These are phyloP conservation scores for Cyclargus thomasi DNA, from an alignment of 1,140 invertebrate genomes.

Conservation along the genomic window DNA sequence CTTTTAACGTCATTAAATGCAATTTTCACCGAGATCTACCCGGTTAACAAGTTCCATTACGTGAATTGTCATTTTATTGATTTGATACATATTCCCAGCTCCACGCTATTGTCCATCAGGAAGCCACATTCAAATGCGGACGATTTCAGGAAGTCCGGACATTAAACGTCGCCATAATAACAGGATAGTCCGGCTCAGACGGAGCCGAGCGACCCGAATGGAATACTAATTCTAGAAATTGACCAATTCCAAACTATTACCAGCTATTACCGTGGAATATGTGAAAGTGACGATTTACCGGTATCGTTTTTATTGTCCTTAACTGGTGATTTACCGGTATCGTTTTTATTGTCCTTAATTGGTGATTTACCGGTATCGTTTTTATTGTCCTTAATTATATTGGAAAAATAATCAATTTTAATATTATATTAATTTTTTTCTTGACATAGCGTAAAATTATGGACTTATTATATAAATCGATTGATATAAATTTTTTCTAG, in stretches of 20 bases:
- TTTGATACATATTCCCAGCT: not conserved
- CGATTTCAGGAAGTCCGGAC: constrained; percentile 27
- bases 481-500: too few relatives aligned
- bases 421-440: too few relatives aligned
- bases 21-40: too few relatives aligned
- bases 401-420: not conserved
- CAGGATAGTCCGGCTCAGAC: constrained; percentile 30
- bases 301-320: not conserved
- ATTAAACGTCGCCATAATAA: constrained; percentile 33
- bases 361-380: not conserved
- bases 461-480: too few relatives aligned
- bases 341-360: not conserved
- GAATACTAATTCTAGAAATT: constrained; percentile 44
- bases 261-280: constrained; percentile 8
- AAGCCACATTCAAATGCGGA: constrained; percentile 2
- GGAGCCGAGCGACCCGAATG: constrained; percentile 34
- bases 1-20: too few relatives aligned
- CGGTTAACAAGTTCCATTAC: too few relatives aligned
- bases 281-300: not conserved
- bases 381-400: not conserved
- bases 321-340: not conserved
- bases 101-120: not conserved
- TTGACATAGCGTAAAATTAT: too few relatives aligned
- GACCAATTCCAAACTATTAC: constrained; percentile 13
- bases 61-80: too few relatives aligned